Conservation (phyloP, 2,797 vertebrate species). For the Clarias pachynema region DNA sequence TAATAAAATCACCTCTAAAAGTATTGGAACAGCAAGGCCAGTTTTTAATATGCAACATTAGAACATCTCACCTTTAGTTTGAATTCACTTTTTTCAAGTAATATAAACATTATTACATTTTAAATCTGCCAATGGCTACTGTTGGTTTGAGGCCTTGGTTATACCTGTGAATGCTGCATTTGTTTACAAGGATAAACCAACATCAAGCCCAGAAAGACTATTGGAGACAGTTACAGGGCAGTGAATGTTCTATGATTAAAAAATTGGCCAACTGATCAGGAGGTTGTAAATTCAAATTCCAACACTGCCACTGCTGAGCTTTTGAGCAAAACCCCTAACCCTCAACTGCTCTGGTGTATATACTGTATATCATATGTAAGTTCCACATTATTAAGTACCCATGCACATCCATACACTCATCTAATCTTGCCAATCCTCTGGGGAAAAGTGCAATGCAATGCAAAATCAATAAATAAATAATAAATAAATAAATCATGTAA, state of each 20-base stretch:
- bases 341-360: background rate
- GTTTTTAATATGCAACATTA: too few species aligned
- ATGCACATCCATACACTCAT: too few species aligned
- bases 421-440: too few species aligned
- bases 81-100: too few species aligned
- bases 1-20: too few species aligned
- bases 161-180: background rate
- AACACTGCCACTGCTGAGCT: background rate
- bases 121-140: background rate
- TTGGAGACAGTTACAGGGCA: background rate
- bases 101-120: background rate
- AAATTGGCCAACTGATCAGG: background rate
- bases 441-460: too few species aligned
- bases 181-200: background rate
- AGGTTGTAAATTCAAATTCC: background rate
- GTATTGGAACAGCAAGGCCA: too few species aligned
- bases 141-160: background rate
- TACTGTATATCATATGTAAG: too few species aligned
- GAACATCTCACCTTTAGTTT: too few species aligned
- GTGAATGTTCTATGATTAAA: background rate
- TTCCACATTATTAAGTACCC: too few species aligned
- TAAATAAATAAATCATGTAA: too few species aligned
- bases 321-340: background rate
- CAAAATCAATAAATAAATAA: too few species aligned
- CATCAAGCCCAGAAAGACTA: background rate